These are phyloP conservation scores for Drosophila subquinaria DNA, from an alignment of 2,888 invertebrate species.

Conservation along the genomic window DNA sequence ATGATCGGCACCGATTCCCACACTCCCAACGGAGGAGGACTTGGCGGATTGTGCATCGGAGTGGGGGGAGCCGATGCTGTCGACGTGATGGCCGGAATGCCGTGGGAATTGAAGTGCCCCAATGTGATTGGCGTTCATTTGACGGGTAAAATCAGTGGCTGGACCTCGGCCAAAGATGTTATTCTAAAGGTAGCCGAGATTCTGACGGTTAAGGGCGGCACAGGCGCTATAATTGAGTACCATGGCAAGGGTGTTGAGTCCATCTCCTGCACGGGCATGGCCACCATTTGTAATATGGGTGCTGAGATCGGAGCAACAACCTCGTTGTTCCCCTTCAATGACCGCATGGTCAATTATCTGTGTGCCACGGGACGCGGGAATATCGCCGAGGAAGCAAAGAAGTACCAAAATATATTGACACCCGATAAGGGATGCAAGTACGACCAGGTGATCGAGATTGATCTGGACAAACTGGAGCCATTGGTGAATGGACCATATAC, in stretches of 20 bases:
- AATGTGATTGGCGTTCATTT: conserved; percentile 99
- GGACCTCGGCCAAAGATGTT: conserved; percentile 99
- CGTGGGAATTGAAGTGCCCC: conserved; percentile 99
- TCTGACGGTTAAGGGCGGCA: conserved; percentile 99
- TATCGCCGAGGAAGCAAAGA: conserved; percentile 91
- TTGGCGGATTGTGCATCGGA: conserved; percentile 98
- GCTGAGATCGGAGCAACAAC: conserved; percentile 99
- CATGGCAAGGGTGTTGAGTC: conserved; percentile 98
- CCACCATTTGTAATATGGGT: conserved; percentile 99
- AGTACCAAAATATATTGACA: conserved; percentile 89
- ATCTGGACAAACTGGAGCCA: conserved; percentile 96
- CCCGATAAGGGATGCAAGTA: conserved; percentile 94
- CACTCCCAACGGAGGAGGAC: conserved; percentile 99
- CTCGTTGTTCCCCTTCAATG: conserved; percentile 98
- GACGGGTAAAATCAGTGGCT: conserved; percentile 96
- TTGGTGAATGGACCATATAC: conserved; percentile 99
- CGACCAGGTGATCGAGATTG: conserved; percentile 95
- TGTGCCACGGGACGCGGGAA: conserved; percentile 91
- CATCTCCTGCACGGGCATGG: conserved; percentile 99
- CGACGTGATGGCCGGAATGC: conserved; percentile 99
- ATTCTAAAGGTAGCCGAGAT: conserved; percentile 98
- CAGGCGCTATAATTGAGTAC: conserved; percentile 99
- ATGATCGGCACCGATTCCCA: conserved; percentile 99
- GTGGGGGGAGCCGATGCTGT: conserved; percentile 99
- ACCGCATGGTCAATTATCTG: conserved; percentile 96